Evolutionary conservation across 2,888 invertebrate genomes (phyloP).

Genomic region (Acholoe squamosa): DNA sequence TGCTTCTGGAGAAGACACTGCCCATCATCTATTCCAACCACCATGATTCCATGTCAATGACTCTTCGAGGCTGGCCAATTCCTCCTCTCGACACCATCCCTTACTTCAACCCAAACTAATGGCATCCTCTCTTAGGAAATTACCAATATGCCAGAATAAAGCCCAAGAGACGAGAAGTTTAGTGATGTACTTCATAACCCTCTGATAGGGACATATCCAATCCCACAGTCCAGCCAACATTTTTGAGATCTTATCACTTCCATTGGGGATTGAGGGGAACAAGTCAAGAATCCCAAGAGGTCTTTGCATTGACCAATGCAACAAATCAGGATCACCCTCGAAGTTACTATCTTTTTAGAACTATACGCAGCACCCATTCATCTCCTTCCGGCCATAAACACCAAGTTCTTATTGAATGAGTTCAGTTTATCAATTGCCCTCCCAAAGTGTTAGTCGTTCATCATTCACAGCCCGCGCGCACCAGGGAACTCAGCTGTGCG

Average conservation of each 20-base stretch:
- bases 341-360: not conserved
- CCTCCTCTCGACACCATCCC: too few species aligned
- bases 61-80: too few species aligned
- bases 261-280: not conserved
- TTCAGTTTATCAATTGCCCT: slow-evolving; percentile 29
- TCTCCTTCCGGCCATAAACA: slow-evolving; percentile 22
- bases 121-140: too few species aligned
- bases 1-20: too few species aligned
- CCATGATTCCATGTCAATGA: too few species aligned
- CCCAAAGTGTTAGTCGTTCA: not conserved
- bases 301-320: slow-evolving; percentile 15
- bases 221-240: not conserved
- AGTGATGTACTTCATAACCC: slow-evolving; percentile 22
- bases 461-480: not conserved
- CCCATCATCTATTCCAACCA: too few species aligned
- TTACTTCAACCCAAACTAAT: too few species aligned
- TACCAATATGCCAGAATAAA: slow-evolving; percentile 13
- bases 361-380: not conserved
- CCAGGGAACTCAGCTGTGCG: not conserved
- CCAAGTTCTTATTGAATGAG: slow-evolving; percentile 43
- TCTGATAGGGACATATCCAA: not conserved
- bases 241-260: not conserved
- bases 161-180: not conserved
- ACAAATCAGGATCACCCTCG: slow-evolving; percentile 42
- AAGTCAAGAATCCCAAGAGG: not conserved